phyloP scores from a whole-genome alignment of 1,140 invertebrate species.

The Drosophila sp. region DNA sequence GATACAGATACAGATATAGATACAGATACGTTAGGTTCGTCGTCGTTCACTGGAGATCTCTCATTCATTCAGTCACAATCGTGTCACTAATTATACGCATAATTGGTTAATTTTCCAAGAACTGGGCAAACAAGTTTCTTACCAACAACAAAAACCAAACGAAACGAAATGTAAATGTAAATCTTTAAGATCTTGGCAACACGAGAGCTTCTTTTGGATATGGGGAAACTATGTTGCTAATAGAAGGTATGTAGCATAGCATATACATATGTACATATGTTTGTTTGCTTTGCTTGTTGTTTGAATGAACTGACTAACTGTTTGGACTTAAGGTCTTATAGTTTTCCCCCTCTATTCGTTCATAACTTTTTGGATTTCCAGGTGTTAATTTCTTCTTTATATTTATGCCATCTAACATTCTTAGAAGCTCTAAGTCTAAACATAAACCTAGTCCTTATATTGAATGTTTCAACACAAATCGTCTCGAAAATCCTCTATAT shows the following conservation, averaged over 20 bases:
- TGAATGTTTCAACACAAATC: too few relatives aligned
- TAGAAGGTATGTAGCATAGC: not conserved
- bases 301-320: not conserved
- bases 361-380: not conserved
- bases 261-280: not conserved
- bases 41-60: conserved; percentile 29
- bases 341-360: not conserved
- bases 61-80: conserved; percentile 51
- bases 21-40: not conserved
- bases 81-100: conserved; percentile 81
- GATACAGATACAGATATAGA: conserved; percentile 3
- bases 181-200: conserved; percentile 22
- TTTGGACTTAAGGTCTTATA: not conserved
- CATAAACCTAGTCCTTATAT: too few relatives aligned
- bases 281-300: not conserved
- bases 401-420: too few relatives aligned
- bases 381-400: too few relatives aligned
- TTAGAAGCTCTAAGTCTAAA: too few relatives aligned
- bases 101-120: conserved; percentile 80
- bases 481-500: too few relatives aligned
- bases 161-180: conserved; percentile 61
- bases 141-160: conserved; percentile 11
- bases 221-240: conserved; percentile 1
- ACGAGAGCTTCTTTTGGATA: not conserved
- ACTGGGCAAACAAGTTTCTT: conserved; percentile 48